phyloP scores from a whole-genome alignment of 1,140 invertebrate species.

The Apolygus lucorum region DNA sequence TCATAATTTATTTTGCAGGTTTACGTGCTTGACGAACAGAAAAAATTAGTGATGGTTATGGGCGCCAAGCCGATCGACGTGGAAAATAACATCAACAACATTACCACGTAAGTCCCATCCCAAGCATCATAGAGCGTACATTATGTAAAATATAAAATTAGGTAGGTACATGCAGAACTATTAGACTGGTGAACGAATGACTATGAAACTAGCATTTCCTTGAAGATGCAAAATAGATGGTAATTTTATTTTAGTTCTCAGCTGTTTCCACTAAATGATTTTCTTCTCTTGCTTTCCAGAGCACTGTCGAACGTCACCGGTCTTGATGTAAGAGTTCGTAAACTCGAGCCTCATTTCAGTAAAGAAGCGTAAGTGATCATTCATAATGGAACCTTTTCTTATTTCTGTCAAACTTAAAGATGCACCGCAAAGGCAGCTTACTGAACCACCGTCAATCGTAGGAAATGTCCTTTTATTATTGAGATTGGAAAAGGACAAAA shows the following conservation, averaged over 20 bases:
- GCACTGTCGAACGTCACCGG: conserved; percentile 61
- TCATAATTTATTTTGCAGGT: conserved; percentile 50
- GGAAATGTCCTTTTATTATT: no score
- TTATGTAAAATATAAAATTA: neutral
- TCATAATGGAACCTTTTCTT: no score
- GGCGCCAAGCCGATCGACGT: conserved; percentile 63
- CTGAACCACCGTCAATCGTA: no score
- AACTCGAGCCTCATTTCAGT: conserved; percentile 62
- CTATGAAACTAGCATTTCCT: no score
- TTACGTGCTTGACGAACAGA: conserved; percentile 69
- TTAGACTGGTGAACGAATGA: neutral
- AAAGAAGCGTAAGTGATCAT: conserved; percentile 35
- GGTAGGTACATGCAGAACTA: neutral
- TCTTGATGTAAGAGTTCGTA: conserved; percentile 63
- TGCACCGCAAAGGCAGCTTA: no score
- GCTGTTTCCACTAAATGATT: neutral
- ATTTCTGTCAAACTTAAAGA: no score
- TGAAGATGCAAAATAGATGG: no score
- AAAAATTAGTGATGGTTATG: conserved; percentile 67
- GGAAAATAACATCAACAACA: conserved; percentile 57
- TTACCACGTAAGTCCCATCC: conserved; percentile 50
- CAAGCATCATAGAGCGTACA: neutral
- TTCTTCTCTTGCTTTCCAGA: conserved; percentile 37
- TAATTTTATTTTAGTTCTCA: neutral
- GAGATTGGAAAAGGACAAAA: no score